Conservation (phyloP, 2,888 invertebrate genomes). For the Drosophila mimetica region DNA sequence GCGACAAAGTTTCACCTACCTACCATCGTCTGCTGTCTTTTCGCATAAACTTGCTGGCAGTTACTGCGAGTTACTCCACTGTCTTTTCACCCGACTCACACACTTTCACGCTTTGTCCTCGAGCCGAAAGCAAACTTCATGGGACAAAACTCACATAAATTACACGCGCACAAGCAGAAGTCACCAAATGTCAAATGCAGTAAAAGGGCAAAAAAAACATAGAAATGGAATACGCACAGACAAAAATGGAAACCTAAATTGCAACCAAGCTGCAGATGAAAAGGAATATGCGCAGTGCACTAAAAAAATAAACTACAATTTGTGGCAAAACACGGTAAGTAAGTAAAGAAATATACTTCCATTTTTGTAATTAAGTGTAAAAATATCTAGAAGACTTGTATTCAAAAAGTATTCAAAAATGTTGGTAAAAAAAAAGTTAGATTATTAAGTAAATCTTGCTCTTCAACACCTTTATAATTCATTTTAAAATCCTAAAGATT, state of each 20-base stretch:
- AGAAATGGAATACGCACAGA: constrained; percentile 17
- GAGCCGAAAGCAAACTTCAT: constrained; percentile 59
- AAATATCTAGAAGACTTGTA: too few species aligned
- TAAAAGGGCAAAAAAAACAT: constrained; percentile 41
- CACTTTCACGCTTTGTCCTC: constrained; percentile 32
- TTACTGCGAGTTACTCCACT: constrained; percentile 52
- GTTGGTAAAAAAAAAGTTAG: too few species aligned
- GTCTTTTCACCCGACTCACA: constrained; percentile 6
- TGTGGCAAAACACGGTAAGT: neutral
- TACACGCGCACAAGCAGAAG: constrained; percentile 67
- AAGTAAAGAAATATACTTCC: too few species aligned
- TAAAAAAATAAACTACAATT: neutral
- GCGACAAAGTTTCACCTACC: constrained; percentile 64
- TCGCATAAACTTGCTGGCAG: constrained; percentile 66
- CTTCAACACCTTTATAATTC: too few species aligned
- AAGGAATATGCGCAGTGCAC: constrained; percentile 1
- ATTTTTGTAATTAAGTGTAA: neutral
- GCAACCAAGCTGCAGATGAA: constrained; percentile 45
- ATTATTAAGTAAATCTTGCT: too few species aligned
- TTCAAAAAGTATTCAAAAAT: too few species aligned
- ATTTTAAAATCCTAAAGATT: too few species aligned
- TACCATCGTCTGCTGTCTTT: constrained; percentile 55
- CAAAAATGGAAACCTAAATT: constrained; percentile 55
- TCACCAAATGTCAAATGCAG: constrained; percentile 77
- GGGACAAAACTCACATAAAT: constrained; percentile 75